These are phyloP conservation scores for Micromussa lordhowensis DNA, from an alignment of 92 coral and sea anemone species.

Conservation along the genomic window DNA sequence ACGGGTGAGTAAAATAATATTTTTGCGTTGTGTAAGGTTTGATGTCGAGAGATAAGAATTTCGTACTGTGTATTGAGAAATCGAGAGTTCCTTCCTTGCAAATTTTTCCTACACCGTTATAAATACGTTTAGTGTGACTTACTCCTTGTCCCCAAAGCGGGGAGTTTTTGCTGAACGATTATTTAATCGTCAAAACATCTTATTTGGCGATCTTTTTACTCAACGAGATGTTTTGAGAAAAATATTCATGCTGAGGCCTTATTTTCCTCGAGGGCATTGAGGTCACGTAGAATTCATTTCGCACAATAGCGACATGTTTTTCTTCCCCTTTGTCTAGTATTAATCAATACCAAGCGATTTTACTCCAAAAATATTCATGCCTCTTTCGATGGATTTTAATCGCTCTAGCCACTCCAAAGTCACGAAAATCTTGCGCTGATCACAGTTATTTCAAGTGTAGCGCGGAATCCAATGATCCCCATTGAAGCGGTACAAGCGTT, in stretches of 20 bases:
- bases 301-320: conserved; percentile 37
- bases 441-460: conserved; percentile 5
- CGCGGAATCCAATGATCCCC: conserved; percentile 26
- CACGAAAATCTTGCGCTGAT: background rate
- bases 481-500: conserved; percentile 21
- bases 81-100: conserved; percentile 24
- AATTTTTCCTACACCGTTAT: conserved; percentile 9
- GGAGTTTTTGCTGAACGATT: conserved; percentile 26
- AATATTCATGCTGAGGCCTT: conserved; percentile 44
- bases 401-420: conserved; percentile 8
- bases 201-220: background rate
- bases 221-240: conserved; percentile 18
- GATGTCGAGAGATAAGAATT: background rate
- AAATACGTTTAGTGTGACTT: background rate
- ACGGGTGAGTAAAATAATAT: conserved; percentile 9
- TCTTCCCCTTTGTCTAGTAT: conserved; percentile 19
- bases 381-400: conserved; percentile 20
- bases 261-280: conserved; percentile 30
- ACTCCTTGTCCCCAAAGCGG: conserved; percentile 13
- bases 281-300: conserved; percentile 31
- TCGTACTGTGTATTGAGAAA: background rate
- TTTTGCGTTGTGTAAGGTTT: background rate
- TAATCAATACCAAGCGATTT: conserved; percentile 18
- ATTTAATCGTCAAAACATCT: conserved; percentile 29
- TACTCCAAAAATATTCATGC: conserved; percentile 27